Base-by-base conservation (phyloP, 2,113 vertebrate genomes). In the Panurus biarmicus region DNA sequence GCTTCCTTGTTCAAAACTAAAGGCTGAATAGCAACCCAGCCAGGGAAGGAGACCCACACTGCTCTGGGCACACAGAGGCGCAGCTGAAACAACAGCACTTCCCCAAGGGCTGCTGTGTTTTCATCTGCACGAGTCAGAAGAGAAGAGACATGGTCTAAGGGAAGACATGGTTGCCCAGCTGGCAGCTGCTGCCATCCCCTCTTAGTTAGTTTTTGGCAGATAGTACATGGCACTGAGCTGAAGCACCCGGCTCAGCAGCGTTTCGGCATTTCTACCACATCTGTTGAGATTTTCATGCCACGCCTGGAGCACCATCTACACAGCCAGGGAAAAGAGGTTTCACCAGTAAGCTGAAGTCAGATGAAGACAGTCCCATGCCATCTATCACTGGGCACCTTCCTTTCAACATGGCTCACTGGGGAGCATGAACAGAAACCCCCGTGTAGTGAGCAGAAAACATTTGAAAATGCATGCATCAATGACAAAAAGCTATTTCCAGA, bases 41-140 rank as follows among this genome's bases (percentile, higher is more conserved):
- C 29, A 22, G 44, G 35, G 47, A 74, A 77, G 47, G 25, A 73
- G 17, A 28, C 2, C 1, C 3, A 7, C 1, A 2, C 10, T 0
- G 0, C 38, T 81, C 56, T 36, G 35, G 57, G 53, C 53, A 58
- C 3, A 2, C 2, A 71, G 24, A 14, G 66, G 24, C 0, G 0
- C 57, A 79, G 51, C 54, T 36, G 50, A 72, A 48, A 58, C 31
- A 79, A 33, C 53, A 74, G 53, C 38, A 14, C 18, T 87, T 58
- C n/a, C 62, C 36, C 2, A 7, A 48, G 11, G 31, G 45, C 54
- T 47, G 18, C 50, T 4, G 3, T 31, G 47, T 28, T 71, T 78
- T 64, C 29, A 47, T 67, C 78, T 23, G 17, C 2, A 1, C 28
- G 29, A 85, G 36, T 5, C 45, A 53, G 53, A 61, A 23, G 28